Evolutionary conservation across 92 coral and sea anemone genomes (phyloP).

Genomic region (Porites divaricata): DNA sequence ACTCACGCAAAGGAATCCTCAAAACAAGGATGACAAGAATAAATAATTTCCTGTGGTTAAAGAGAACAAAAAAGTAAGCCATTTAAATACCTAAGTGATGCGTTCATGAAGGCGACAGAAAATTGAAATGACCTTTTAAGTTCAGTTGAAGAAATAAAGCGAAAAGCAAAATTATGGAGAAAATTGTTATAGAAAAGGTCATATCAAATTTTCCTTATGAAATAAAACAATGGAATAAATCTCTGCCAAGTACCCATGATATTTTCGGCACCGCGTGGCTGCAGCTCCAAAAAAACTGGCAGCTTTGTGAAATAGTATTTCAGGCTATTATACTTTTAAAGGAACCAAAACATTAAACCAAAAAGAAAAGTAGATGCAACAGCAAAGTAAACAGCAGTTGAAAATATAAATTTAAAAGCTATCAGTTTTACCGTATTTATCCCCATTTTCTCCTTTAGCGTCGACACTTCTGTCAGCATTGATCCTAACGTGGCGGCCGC

Average conservation of each 20-base stretch:
- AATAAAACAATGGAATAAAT: not conserved
- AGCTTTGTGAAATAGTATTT: not conserved
- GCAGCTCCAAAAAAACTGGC: conserved; percentile 17
- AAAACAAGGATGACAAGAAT: conserved; percentile 5
- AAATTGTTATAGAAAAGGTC: not conserved
- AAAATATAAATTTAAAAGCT: conserved; percentile 6
- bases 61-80: not conserved
- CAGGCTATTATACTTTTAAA: conserved; percentile 8
- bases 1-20: conserved; percentile 22
- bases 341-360: not conserved
- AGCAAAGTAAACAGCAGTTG: conserved; percentile 24
- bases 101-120: not conserved
- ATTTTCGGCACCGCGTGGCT: too few species aligned
- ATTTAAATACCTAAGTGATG: conserved; percentile 8
- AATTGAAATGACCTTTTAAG: not conserved
- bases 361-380: not conserved
- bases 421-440: conserved; percentile 77
- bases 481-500: conserved; percentile 85
- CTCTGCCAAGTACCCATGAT: not conserved
- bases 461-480: conserved; percentile 75
- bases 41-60: conserved; percentile 1
- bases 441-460: conserved; percentile 86
- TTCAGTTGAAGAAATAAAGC: not conserved
- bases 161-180: not conserved
- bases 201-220: not conserved